Evolutionary conservation across 2,797 vertebrate genomes (phyloP), one percentile per base, ranked within the genome.

Genomic region (Bradypodion pumilum): DNA sequence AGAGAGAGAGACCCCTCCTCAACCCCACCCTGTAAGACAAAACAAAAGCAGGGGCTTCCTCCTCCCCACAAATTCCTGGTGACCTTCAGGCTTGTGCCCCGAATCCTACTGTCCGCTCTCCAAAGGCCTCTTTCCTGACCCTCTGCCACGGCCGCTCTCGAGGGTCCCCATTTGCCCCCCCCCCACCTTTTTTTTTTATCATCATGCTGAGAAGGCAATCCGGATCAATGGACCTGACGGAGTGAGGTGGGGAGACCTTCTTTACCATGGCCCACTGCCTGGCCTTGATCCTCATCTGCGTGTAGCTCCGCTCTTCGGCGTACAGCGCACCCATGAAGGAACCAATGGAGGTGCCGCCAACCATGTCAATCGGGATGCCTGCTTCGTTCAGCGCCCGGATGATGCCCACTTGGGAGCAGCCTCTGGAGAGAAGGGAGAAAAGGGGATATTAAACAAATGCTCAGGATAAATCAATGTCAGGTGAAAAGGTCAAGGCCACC

Each of bases 191-290:
- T n/a, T n/a, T n/a, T n/a, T n/a, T n/a, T n/a, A n/a, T n/a, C n/a
- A n/a, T n/a, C n/a, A n/a, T n/a, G n/a, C n/a, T n/a, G n/a, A n/a
- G n/a, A n/a, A n/a, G n/a, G n/a, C n/a, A n/a, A n/a, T n/a, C n/a
- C n/a, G n/a, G n/a, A n/a, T n/a, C n/a, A n/a, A n/a, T n/a, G n/a
- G n/a, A n/a, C n/a, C n/a, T n/a, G n/a, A n/a, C n/a, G n/a, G n/a
- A n/a, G n/a, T n/a, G n/a, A n/a, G n/a, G n/a, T n/a, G n/a, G n/a
- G n/a, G n/a, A n/a, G n/a, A n/a, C n/a, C n/a, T n/a, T n/a, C n/a
- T n/a, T n/a, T 84, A 99, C 98, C 97, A 98, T 97, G 35, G 97
- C 96, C 98, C 98, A 99, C 89, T 98, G 97, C 8, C 96, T 95
- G 46, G 98, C 98, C 44, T 97, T 95, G 91, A 97, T 97, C 91